A percentile compares a stretch with the other conserved stretches of the same genome.
Evolutionary conservation across 2,113 vertebrate species (phyloP).

Genomic region (Ptilonorhynchus violaceus): DNA sequence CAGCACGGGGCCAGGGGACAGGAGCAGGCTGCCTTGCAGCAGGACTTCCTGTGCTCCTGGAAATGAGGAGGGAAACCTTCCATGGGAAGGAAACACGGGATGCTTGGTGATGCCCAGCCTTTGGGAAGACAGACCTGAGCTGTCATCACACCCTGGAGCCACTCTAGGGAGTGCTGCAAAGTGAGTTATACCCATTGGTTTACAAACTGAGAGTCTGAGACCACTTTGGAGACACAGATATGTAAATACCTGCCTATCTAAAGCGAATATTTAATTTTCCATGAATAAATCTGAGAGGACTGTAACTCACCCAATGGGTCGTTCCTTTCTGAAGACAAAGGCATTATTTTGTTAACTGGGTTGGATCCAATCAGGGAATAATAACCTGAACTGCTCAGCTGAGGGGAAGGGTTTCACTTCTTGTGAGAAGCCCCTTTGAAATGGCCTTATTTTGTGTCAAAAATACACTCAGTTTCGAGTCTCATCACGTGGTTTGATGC

Average conservation of each 20-base stretch:
- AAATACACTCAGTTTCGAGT: not conserved
- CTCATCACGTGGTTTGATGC: not conserved
- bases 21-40: not conserved
- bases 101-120: not conserved
- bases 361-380: not conserved
- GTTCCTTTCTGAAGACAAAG: not conserved
- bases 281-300: not conserved
- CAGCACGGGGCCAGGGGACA: rapidly evolving
- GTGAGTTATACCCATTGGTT: rapidly evolving
- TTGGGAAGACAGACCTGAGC: not conserved
- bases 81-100: not conserved
- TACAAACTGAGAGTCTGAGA: not conserved
- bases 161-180: not conserved
- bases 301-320: not conserved
- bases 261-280: not conserved
- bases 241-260: not conserved
- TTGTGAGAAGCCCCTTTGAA: not conserved
- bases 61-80: not conserved
- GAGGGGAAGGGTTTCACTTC: not conserved
- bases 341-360: not conserved
- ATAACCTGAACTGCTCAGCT: not conserved
- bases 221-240: not conserved
- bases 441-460: not conserved
- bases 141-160: not conserved
- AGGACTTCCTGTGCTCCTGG: rapidly evolving